phyloP scores from a whole-genome alignment of 2,113 vertebrate genomes.

The Zingel zingel region DNA sequence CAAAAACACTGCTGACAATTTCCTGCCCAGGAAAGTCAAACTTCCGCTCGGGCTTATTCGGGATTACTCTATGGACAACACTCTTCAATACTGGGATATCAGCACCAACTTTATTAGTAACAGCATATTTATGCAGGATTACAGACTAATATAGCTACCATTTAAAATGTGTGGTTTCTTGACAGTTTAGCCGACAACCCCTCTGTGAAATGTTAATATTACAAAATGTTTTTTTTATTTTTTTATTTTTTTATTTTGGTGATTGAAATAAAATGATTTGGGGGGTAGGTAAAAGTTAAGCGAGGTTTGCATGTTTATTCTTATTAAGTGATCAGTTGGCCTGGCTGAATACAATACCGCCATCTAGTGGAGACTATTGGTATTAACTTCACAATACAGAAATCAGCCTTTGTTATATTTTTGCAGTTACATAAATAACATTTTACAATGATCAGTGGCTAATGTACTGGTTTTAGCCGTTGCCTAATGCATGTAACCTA shows the following conservation, averaged over 20 bases:
- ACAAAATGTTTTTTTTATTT: not conserved
- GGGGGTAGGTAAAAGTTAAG: not conserved
- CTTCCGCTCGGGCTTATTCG: slow-evolving; percentile 59
- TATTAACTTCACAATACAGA: not conserved
- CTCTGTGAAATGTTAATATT: not conserved
- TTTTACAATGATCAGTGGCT: not conserved
- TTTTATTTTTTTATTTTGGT: not conserved
- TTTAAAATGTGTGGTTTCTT: not conserved
- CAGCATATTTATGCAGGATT: not conserved
- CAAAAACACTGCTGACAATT: slow-evolving; percentile 75
- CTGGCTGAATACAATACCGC: not conserved
- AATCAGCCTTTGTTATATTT: not conserved
- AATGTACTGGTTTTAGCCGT: not conserved
- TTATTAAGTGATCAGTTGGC: not conserved
- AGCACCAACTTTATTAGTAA: too few species aligned
- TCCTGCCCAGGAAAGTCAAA: slow-evolving; percentile 53
- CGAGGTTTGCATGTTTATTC: not conserved
- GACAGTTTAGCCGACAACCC: too few species aligned
- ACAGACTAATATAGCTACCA: not conserved
- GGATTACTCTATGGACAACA: not conserved
- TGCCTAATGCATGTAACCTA: not conserved
- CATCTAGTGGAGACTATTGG: slow-evolving; percentile 23
- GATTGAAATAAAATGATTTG: not conserved
- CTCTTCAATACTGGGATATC: not conserved
- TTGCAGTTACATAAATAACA: not conserved